Conservation (phyloP, 1,140 invertebrate species). For the Helicoverpa zea region DNA sequence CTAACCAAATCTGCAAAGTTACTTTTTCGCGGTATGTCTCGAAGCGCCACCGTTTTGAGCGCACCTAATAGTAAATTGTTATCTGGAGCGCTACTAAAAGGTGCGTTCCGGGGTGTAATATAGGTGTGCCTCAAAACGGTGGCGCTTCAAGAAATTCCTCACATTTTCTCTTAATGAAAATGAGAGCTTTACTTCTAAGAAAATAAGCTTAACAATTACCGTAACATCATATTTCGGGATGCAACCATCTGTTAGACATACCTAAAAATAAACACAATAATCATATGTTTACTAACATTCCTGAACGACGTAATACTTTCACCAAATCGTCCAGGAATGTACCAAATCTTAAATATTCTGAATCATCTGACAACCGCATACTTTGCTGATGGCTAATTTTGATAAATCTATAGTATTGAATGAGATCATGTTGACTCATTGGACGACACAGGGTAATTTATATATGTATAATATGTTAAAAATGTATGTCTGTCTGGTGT, state of each 20-base stretch:
- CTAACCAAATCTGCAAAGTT: too few relatives aligned
- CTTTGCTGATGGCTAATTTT: background rate
- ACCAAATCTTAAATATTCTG: slow-evolving; percentile 22
- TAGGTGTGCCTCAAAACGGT: too few relatives aligned
- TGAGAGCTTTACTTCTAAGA: too few relatives aligned
- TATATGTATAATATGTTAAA: background rate
- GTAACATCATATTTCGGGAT: too few relatives aligned
- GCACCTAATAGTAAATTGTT: too few relatives aligned
- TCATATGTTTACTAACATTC: slow-evolving; percentile 28
- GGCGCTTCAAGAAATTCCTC: too few relatives aligned
- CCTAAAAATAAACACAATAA: slow-evolving; percentile 24
- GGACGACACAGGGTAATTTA: background rate
- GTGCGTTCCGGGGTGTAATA: too few relatives aligned
- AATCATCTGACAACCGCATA: slow-evolving; percentile 28
- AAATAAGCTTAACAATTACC: too few relatives aligned
- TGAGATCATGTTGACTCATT: slow-evolving; percentile 1
- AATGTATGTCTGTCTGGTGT: background rate
- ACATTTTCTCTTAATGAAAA: too few relatives aligned
- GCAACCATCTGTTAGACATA: background rate
- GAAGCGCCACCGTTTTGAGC: too few relatives aligned
- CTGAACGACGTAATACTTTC: slow-evolving; percentile 35
- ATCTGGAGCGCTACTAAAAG: too few relatives aligned
- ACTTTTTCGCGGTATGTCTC: too few relatives aligned
- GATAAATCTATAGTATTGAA: background rate
- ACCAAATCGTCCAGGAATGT: background rate